A percentile compares a stretch with the other conserved stretches of the same genome.
These are phyloP conservation scores for Ranitomeya variabilis DNA, from an alignment of 2,113 vertebrate genomes.

Conservation along the genomic window DNA sequence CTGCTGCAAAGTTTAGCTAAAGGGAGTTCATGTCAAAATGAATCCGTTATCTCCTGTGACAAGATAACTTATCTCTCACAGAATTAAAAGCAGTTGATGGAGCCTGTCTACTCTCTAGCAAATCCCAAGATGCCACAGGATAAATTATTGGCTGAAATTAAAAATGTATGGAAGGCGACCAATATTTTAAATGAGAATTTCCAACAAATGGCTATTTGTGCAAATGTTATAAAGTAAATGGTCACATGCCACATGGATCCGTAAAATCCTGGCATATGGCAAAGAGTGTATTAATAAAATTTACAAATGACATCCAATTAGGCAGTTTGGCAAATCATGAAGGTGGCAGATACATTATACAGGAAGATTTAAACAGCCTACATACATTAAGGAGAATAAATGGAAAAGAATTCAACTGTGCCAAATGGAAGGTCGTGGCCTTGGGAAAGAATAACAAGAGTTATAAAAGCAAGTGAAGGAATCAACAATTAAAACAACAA, in stretches of 20 bases:
- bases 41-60: slow-evolving; percentile 47
- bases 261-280: slow-evolving; percentile 51
- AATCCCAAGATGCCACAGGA: slow-evolving; percentile 11
- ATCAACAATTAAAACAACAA: slow-evolving; percentile 55
- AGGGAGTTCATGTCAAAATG: slow-evolving; percentile 53
- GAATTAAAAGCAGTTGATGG: slow-evolving; percentile 38
- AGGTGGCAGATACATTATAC: slow-evolving; percentile 56
- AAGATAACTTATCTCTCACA: slow-evolving; percentile 42
- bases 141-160: slow-evolving; percentile 49
- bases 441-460: slow-evolving; percentile 51
- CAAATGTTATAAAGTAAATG: slow-evolving; percentile 45
- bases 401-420: slow-evolving; percentile 43
- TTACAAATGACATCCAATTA: slow-evolving; percentile 58
- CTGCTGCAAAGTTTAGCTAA: slow-evolving; percentile 54
- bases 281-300: slow-evolving; percentile 56
- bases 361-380: slow-evolving; percentile 52
- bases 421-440: slow-evolving; percentile 52
- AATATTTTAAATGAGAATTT: slow-evolving; percentile 55
- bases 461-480: slow-evolving; percentile 46
- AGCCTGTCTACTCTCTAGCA: slow-evolving; percentile 14
- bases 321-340: slow-evolving; percentile 53
- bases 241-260: slow-evolving; percentile 31
- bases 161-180: slow-evolving; percentile 53
- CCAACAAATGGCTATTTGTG: slow-evolving; percentile 45
- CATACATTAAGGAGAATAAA: slow-evolving; percentile 54